A percentile compares a stretch with the other conserved stretches of the same genome.
Conservation (phyloP, 1,140 invertebrate genomes). For the Pseudomyrmex flavicornis region DNA sequence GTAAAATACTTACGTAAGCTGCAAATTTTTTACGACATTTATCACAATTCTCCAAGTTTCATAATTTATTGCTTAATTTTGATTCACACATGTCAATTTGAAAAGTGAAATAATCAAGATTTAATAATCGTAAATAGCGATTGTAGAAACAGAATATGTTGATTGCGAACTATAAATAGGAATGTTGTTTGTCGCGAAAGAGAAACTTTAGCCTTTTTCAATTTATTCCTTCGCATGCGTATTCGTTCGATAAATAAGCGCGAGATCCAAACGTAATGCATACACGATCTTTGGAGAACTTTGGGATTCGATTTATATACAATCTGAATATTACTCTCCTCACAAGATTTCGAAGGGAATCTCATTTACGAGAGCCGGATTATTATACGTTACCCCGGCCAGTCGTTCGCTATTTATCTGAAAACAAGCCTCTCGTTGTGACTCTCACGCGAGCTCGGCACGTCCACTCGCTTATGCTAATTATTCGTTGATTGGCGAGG, state of each 20-base stretch:
- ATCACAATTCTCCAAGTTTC: too few relatives aligned
- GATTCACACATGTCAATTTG: too few relatives aligned
- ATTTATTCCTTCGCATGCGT: slow-evolving; percentile 42
- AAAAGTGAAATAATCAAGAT: too few relatives aligned
- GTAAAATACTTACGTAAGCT: too few relatives aligned
- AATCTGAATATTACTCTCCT: slow-evolving; percentile 18
- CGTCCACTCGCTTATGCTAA: slow-evolving; percentile 42
- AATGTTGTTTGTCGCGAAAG: neutral
- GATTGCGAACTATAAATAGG: neutral
- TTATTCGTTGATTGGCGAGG: slow-evolving; percentile 8
- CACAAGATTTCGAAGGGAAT: slow-evolving; percentile 23
- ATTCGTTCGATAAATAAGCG: slow-evolving; percentile 49
- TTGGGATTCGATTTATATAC: slow-evolving; percentile 21
- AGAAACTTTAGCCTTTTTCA: slow-evolving; percentile 19
- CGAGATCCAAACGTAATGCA: slow-evolving; percentile 1
- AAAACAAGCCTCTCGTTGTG: slow-evolving; percentile 1
- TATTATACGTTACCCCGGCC: slow-evolving; percentile 36
- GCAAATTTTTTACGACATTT: too few relatives aligned
- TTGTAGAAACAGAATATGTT: too few relatives aligned
- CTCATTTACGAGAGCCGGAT: slow-evolving; percentile 45
- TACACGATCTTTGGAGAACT: slow-evolving; percentile 24
- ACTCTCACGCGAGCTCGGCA: slow-evolving; percentile 34
- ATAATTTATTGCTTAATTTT: too few relatives aligned
- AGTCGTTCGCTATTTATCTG: slow-evolving; percentile 35
- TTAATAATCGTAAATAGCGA: too few relatives aligned